Evolutionary conservation across 2,797 vertebrate genomes (phyloP).

Genomic region (Apogon talboti): DNA sequence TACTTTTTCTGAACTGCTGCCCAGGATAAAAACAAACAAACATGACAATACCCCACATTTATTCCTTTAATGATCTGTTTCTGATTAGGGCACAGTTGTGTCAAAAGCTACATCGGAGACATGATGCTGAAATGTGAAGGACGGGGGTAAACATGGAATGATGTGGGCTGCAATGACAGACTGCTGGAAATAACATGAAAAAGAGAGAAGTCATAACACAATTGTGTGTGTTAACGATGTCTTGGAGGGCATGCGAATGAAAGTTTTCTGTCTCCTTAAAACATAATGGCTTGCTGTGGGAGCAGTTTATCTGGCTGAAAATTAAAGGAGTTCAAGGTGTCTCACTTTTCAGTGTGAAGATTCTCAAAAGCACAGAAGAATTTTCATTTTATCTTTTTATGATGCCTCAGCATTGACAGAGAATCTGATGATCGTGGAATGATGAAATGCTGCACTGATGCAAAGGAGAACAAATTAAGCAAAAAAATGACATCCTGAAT

Average conservation of each 20-base stretch:
- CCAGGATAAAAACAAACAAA: conserved; percentile 73
- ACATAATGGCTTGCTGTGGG: conserved; percentile 54
- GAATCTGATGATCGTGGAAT: conserved; percentile 70
- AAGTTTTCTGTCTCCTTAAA: conserved; percentile 72
- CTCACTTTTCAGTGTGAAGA: conserved; percentile 52
- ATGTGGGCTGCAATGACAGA: conserved; percentile 50
- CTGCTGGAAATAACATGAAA: conserved; percentile 66
- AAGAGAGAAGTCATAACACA: conserved; percentile 69
- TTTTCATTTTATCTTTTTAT: conserved; percentile 55
- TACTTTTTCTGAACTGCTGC: conserved; percentile 72
- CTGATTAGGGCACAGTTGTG: conserved; percentile 61
- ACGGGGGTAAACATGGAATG: conserved; percentile 56
- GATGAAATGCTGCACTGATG: conserved; percentile 66
- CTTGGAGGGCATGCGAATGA: conserved; percentile 56
- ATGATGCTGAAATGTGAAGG: conserved; percentile 77
- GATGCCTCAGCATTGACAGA: conserved; percentile 56
- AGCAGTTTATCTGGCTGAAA: conserved; percentile 68
- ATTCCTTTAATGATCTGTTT: conserved; percentile 58
- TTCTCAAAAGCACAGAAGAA: conserved; percentile 64
- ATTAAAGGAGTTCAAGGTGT: conserved; percentile 78
- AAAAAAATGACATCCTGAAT: conserved; percentile 74
- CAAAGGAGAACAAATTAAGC: conserved; percentile 77
- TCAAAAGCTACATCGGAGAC: conserved; percentile 56
- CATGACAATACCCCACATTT: conserved; percentile 68
- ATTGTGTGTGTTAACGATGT: conserved; percentile 72